Conservation (phyloP, 2,888 invertebrate species). For the Tyria jacobaeae region DNA sequence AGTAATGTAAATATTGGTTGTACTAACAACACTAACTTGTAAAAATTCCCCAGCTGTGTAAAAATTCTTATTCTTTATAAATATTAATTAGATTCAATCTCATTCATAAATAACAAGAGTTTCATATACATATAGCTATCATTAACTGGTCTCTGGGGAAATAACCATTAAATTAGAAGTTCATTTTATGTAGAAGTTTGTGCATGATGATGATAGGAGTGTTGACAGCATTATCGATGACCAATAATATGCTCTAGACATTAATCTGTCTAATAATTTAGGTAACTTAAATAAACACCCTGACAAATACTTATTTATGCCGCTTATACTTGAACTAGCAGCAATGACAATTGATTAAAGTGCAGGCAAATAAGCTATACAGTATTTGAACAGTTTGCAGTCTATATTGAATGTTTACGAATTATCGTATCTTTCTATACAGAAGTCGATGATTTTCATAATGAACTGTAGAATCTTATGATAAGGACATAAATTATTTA, state of each 20-base stretch:
- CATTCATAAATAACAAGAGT: conserved; percentile 20
- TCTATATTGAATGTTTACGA: too few relatives aligned
- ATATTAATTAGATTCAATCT: too few relatives aligned
- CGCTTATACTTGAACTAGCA: neutral
- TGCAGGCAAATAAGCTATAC: too few relatives aligned
- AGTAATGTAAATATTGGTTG: too few relatives aligned
- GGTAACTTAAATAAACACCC: neutral
- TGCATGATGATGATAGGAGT: conserved; percentile 22
- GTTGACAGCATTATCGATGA: conserved; percentile 37
- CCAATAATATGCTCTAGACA: conserved; percentile 28
- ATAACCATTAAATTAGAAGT: conserved; percentile 28
- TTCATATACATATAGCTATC: conserved; percentile 1
- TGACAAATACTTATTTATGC: neutral
- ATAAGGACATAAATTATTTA: too few relatives aligned
- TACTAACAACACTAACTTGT: too few relatives aligned
- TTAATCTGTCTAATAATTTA: conserved; percentile 18
- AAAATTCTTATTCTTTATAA: too few relatives aligned
- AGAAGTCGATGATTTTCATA: too few relatives aligned
- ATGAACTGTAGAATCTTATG: too few relatives aligned
- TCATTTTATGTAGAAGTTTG: conserved; percentile 8
- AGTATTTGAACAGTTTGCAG: too few relatives aligned
- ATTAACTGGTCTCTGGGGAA: conserved; percentile 1
- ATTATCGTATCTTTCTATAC: too few relatives aligned
- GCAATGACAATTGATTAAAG: neutral
- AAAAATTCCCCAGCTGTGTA: too few relatives aligned